Conservation (phyloP, 2,113 vertebrate species). For the Chinchilla lanigera region DNA sequence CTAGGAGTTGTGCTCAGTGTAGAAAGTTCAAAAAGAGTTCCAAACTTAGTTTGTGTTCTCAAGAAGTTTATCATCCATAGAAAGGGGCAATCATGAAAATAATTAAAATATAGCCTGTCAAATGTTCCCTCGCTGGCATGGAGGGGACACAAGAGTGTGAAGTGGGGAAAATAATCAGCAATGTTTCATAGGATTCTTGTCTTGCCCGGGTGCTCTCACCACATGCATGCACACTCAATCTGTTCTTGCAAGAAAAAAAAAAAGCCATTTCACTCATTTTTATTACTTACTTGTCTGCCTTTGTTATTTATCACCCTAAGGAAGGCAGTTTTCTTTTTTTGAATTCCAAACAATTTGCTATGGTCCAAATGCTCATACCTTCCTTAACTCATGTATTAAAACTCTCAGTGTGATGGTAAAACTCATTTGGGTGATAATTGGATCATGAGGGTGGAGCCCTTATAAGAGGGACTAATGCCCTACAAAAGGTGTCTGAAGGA, state of each 20-base stretch:
- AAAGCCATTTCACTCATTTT: rapidly evolving
- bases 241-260: rapidly evolving
- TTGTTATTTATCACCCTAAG: not conserved
- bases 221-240: rapidly evolving
- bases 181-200: rapidly evolving
- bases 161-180: not conserved
- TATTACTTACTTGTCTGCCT: not conserved
- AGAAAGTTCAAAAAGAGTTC: not conserved
- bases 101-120: not conserved
- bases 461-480: not conserved
- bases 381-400: not conserved
- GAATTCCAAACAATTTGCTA: not conserved
- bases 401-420: not conserved
- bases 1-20: not conserved
- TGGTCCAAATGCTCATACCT: not conserved
- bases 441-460: not conserved
- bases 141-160: rapidly evolving
- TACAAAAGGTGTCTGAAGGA: too few relatives aligned
- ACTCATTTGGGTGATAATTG: not conserved
- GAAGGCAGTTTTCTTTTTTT: not conserved
- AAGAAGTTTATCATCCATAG: not conserved
- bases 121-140: not conserved
- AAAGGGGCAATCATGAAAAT: not conserved
- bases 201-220: rapidly evolving
- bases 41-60: not conserved